Base-by-base conservation (phyloP, 2,113 vertebrate species). In the Hydrolagus affinis region DNA sequence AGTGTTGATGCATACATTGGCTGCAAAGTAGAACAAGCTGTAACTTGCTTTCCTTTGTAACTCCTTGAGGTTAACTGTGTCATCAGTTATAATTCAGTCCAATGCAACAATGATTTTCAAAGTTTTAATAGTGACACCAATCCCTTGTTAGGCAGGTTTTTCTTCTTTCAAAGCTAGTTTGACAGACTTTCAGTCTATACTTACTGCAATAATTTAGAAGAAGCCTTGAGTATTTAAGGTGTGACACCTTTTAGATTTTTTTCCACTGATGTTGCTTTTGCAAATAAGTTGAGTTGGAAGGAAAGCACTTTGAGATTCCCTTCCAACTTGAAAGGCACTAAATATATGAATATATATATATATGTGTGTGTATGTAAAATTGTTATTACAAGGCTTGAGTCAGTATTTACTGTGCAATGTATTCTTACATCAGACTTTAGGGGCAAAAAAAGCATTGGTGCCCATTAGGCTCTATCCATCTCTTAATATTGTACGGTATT, bases 101-200 rank as follows among this genome's bases (percentile, higher is more conserved):
- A 66, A 25, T 78, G 19, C 32, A 78, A 11, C 25, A 62, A 25
- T 83, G 44, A 15, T 80, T 77, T 77, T 25, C 59, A 64, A 60
- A 28, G 15, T 78, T 44, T 44, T 44, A 44, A 15, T 10, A 15
- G 75, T 25, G 19, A 83, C 66, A 19, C 25, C 66, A 66, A 83
- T 66, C 78, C 25, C 60, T 66, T 9, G 78, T 66, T 66, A 15
- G 66, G 62, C 78, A 66, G 60, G 60, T 83, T 83, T 66, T 83
- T 83, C 78, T 14, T 83, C 78, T 30, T 83, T 10, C 25, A 30
- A 21, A 30, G 77, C 25, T 57, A 19, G 59, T 66, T 30, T 30
- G 44, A 12, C 59, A 64, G 23, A 80, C 76, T 80, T 15, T 12
- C 59, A 80, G 57, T 62, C n/a, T 66, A 1, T 66, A 25, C 60